Evolutionary conservation across 2,113 vertebrate species (phyloP), one percentile per base, ranked within the genome.

Genomic region (Erythrocebus patas): DNA sequence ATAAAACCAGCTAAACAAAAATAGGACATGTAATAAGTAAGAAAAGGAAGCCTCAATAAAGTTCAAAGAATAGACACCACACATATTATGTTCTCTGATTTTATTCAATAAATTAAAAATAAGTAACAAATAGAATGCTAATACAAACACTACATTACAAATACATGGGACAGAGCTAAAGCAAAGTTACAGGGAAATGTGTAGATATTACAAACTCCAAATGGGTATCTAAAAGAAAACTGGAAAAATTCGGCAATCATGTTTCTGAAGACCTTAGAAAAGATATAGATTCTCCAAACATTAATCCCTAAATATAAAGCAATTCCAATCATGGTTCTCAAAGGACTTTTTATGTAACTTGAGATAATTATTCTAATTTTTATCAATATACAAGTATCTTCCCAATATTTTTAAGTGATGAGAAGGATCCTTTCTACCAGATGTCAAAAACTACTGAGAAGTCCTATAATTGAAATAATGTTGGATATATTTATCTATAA

Each of bases 21-120:
- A 91, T 55, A 72, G 40, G 82, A 88, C 8, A 45, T 61, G 35
- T 20, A 48, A 48, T 66, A 86, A 86, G 70, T 73, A 45, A 90
- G 79, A 50, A 95, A 80, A 38, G 10, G 66, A 94, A 83, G 8
- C 20, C 25, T 70, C 38, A 66, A 43, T 80, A 12, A 89, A 86
- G 85, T 95, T 57, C 48, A 85, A 89, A 94, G 45, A 78, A 38
- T 12, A 94, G 64, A 50, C 55, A 66, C 73, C 6, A 92, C 4
- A 91, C 2, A n/a, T 35, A n/a, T 8, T 72, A 12, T 61, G 23
- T 40, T 80, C 52, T 83, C 76, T 84, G 27, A 96, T 48, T 38
- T 91, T 91, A 59, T 73, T 91, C 13, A 89, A 30, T 91, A 89
- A 91, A 95, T 85, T 84, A 40, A 89, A 89, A 68, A 50, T 55